Evolutionary conservation across 2,888 invertebrate species (phyloP), one percentile per base, ranked within the genome.

Genomic region (Agriotes lineatus): DNA sequence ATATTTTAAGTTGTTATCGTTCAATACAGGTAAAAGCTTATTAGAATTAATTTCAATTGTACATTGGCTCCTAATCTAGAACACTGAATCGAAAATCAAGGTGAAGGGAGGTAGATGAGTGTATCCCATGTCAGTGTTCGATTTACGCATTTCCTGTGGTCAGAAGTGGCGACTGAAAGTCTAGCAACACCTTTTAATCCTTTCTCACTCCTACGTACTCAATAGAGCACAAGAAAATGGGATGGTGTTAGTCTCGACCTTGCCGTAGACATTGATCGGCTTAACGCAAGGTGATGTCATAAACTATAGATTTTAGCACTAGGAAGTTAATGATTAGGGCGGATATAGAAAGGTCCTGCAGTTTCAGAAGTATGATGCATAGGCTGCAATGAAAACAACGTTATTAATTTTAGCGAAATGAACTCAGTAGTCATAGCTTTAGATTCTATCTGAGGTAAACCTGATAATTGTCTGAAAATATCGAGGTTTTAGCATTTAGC

Each of bases 221-320:
- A 54, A 5, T 19, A 16, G 7, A 19, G 33, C 12, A 16, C 22
- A 16, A 7, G 12, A 33, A 57, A 57, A 12, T 4, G 35, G 6
- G 22, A 37, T 12, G 19, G 20, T 42, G 25, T 25, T 25, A 19
- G 20, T 42, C 22, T 6, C 35, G 37, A 58, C 65, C 65, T 65
- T 65, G 65, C 20, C n/a, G 4, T 19, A 39, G 65, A 65, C 65
- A 65, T 65, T 65, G 65, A 45, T 58, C 65, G 57, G 22, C 35
- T 65, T 65, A 35, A 14, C 7, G 39, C 58, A 65, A 65, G 65
- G 65, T 35, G 58, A 65, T 48, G 18, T 33, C 42, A 35, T 54
- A 19, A 54, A 30, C 18, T 37, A 54, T 18, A 25, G 25, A 18
- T 48, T 22, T 48, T 48, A 48, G 25, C 22, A 48, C 48, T 25